These are phyloP conservation scores for Eremobia ochroleuca DNA, from an alignment of 2,888 invertebrate species.

Conservation along the genomic window DNA sequence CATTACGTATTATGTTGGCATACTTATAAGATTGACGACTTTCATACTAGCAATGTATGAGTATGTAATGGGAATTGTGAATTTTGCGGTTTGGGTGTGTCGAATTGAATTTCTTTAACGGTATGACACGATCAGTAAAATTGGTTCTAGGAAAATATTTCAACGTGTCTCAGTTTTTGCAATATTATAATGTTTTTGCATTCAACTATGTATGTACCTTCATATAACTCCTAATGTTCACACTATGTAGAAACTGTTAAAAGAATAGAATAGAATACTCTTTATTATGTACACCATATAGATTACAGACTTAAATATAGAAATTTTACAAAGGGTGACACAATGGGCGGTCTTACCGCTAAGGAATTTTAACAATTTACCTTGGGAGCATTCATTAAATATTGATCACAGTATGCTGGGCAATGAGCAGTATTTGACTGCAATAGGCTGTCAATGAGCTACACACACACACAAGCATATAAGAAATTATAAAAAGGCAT, in stretches of 20 bases:
- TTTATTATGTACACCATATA: no score
- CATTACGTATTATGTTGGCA: conserved; percentile 53
- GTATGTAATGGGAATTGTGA: background rate
- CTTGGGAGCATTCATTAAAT: background rate
- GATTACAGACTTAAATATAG: no score
- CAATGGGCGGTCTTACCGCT: no score
- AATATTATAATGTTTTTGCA: background rate
- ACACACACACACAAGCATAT: background rate
- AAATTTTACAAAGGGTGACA: no score
- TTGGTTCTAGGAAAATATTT: conserved; percentile 15
- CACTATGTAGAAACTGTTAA: background rate
- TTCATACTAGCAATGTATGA: conserved; percentile 42
- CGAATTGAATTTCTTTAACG: background rate
- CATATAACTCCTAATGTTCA: no score
- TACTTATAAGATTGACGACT: conserved; percentile 53
- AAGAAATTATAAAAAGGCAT: background rate
- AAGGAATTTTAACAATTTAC: background rate
- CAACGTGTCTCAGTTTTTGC: background rate
- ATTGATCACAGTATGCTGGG: background rate
- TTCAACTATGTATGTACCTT: background rate
- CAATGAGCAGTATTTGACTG: background rate
- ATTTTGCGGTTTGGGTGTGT: background rate
- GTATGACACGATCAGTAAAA: background rate
- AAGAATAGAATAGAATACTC: no score
- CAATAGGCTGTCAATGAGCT: background rate